Percentiles rank a stretch among this genome's conserved stretches.
phyloP scores from a whole-genome alignment of 2,888 invertebrate species.

The Trissolcus brochymenae region DNA sequence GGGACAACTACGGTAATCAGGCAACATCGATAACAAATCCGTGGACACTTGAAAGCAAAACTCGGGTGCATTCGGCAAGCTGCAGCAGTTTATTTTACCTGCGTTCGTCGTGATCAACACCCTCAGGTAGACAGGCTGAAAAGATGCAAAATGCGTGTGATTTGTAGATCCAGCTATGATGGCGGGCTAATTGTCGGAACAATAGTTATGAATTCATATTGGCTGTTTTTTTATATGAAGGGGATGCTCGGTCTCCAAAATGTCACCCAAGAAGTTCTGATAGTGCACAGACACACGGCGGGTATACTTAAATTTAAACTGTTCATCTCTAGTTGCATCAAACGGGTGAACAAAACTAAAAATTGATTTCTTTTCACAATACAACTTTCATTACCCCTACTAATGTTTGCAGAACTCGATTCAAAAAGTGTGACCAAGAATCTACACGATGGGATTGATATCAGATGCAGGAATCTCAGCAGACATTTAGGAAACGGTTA shows the following conservation, averaged over 20 bases:
- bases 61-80: conserved; percentile 69
- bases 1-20: conserved; percentile 73
- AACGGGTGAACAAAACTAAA: too few relatives aligned
- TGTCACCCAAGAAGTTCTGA: too few relatives aligned
- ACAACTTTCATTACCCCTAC: too few relatives aligned
- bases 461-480: background rate
- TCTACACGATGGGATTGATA: background rate
- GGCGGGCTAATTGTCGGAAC: background rate
- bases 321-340: too few relatives aligned
- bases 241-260: too few relatives aligned
- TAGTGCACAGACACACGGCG: too few relatives aligned
- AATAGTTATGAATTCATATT: background rate
- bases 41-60: conserved; percentile 75
- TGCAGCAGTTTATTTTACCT: conserved; percentile 86
- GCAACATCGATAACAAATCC: conserved; percentile 73
- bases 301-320: too few relatives aligned
- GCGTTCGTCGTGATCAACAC: conserved; percentile 83
- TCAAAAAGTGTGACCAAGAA: conserved; percentile 1
- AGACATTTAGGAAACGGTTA: conserved; percentile 7
- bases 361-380: too few relatives aligned
- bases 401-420: background rate
- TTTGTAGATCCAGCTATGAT: conserved; percentile 37
- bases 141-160: conserved; percentile 60
- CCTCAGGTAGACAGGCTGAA: conserved; percentile 88
- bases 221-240: background rate